A percentile compares a stretch with the other conserved stretches of the same genome.
These are phyloP conservation scores for Agrochola litura DNA, from an alignment of 2,888 invertebrate species.

Conservation along the genomic window DNA sequence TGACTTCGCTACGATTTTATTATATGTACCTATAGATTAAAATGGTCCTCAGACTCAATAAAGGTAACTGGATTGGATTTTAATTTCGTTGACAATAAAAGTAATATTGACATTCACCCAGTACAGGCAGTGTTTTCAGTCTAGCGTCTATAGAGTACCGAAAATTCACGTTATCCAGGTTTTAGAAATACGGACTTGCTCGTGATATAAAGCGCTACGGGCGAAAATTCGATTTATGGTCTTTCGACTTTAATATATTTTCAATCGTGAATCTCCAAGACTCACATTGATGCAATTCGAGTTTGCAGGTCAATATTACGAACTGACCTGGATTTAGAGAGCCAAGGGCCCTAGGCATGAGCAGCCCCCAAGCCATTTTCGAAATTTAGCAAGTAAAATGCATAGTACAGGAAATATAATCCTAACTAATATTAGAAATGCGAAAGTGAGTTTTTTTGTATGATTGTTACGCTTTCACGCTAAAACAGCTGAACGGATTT, in stretches of 20 bases:
- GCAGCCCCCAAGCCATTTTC: too few relatives aligned
- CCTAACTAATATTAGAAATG: too few relatives aligned
- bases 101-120: conserved; percentile 1
- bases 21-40: too few relatives aligned
- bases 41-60: too few relatives aligned
- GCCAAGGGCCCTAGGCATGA: background rate
- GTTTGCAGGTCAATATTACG: background rate
- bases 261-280: background rate
- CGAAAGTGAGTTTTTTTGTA: too few relatives aligned
- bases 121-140: background rate
- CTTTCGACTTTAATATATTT: conserved; percentile 31
- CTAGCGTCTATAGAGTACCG: background rate
- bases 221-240: conserved; percentile 16
- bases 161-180: conserved; percentile 7
- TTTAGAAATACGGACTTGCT: conserved; percentile 26
- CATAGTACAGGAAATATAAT: too few relatives aligned
- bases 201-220: background rate
- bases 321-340: background rate
- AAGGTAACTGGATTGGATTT: background rate
- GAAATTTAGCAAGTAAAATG: too few relatives aligned
- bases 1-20: too few relatives aligned
- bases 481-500: too few relatives aligned
- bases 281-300: background rate
- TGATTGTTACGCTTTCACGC: too few relatives aligned
- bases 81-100: conserved; percentile 3